Base-by-base conservation (phyloP, 2,797 vertebrate species). In the Enteromius trimaculatus region DNA sequence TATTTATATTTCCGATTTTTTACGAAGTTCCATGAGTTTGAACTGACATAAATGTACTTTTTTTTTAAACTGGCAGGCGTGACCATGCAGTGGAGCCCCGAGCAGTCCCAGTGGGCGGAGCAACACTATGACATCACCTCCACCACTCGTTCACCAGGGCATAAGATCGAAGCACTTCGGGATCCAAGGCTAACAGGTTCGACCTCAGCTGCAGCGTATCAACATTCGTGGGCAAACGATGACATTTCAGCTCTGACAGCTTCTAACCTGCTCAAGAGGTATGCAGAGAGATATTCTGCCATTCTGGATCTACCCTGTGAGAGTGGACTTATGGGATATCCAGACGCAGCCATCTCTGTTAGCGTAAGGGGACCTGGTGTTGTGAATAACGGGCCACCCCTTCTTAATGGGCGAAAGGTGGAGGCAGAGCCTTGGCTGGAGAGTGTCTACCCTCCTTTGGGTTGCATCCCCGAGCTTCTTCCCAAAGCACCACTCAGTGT, bases 81-180 rank as follows among this genome's bases (percentile, higher is more conserved):
- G 95, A 99, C 98, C 94, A 99, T 99, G 98, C 98, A 99, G 98
- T 99, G 98, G 98, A 98, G 97, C 95, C 97, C 97, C 0, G 98
- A 99, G 95, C 98, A 99, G 94, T 96, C 96, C 88, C 98, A 99
- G 96, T 99, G 98, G 98, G 97, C 97, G 90, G 98, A 99, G 89
- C 98, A 99, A 94, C 98, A 99, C 93, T 99, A 99, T 90, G 97
- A 99, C 93, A 98, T 99, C 93, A 97, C 97, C 77, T 99, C 98
- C n/a, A 99, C 98, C 83, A 98, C 97, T 1, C 95, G 97, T 84
- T 99, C 98, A 42, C 98, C 98, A 13, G 97, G 97, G 86, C 98
- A 98, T 92, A 99, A 99, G 94, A 97, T 97, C 6, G 98, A 99
- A 94, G 96, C 96, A 81, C 99, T 98, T 92, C 90, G 97, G 72